Percentiles rank a stretch among this genome's conserved stretches.
Conservation (phyloP, 2,888 invertebrate species). For the Geophilus truncorum region DNA sequence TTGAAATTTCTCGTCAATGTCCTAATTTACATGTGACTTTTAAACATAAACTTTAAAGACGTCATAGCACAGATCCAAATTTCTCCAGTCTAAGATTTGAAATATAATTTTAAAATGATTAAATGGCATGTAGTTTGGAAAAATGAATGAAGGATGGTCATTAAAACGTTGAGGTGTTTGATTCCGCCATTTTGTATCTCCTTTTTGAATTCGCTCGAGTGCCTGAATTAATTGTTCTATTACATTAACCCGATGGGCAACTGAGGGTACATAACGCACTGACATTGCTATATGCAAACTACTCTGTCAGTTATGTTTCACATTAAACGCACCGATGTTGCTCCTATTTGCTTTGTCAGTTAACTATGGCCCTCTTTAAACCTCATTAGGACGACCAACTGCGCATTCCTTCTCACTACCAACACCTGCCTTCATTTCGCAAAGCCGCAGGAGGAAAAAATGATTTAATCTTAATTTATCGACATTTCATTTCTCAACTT, state of each 20-base stretch:
- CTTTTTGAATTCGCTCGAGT: background rate
- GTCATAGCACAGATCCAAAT: no score
- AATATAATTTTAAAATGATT: no score
- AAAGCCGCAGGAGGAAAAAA: background rate
- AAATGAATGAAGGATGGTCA: background rate
- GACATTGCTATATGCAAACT: constrained; percentile 31
- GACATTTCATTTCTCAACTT: background rate
- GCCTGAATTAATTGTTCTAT: constrained; percentile 32
- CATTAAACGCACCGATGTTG: constrained; percentile 29
- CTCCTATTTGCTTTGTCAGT: constrained; percentile 31
- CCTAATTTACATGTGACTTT: background rate
- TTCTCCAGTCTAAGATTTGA: no score
- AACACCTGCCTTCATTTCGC: background rate
- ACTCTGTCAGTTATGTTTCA: constrained; percentile 32
- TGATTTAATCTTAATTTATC: background rate
- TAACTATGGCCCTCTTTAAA: background rate
- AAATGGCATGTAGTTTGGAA: background rate
- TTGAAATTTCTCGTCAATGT: background rate
- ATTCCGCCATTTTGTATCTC: constrained; percentile 4
- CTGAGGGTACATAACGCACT: constrained; percentile 8
- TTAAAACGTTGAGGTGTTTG: background rate
- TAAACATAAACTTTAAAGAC: no score
- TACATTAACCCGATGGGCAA: constrained; percentile 31
- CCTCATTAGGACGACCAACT: background rate
- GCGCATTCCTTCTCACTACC: background rate